A percentile compares a stretch with the other conserved stretches of the same genome.
These are phyloP conservation scores for Dexiosoma caninum DNA, from an alignment of 2,888 invertebrate species.

Conservation along the genomic window DNA sequence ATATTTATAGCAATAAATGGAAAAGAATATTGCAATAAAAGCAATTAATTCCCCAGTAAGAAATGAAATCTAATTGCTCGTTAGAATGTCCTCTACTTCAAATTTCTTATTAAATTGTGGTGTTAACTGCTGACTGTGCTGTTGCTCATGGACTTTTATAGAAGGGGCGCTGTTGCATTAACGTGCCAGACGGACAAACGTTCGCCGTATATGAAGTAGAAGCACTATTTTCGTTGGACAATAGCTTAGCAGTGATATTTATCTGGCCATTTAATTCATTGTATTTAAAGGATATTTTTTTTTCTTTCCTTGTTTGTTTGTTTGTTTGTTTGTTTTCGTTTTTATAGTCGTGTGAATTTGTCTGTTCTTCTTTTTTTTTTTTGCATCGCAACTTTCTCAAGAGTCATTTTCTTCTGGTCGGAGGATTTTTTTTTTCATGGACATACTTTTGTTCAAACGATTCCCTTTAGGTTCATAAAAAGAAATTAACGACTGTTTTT, in stretches of 20 bases:
- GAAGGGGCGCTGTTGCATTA: conserved; percentile 42
- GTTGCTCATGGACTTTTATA: conserved; percentile 62
- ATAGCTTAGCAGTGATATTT: conserved; percentile 58
- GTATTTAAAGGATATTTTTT: conserved; percentile 63
- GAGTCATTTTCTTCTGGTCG: conserved; percentile 34
- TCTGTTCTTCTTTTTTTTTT: conserved; percentile 13
- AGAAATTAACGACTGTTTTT: conserved; percentile 77
- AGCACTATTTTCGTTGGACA: conserved; percentile 37
- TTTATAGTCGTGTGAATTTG: conserved; percentile 61
- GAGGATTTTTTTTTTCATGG: conserved; percentile 60
- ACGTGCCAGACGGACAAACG: background rate
- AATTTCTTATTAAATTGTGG: conserved; percentile 69
- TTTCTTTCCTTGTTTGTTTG: conserved; percentile 62
- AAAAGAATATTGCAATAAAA: conserved; percentile 62
- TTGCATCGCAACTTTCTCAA: conserved; percentile 31
- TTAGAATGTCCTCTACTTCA: conserved; percentile 66
- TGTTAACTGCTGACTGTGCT: conserved; percentile 77
- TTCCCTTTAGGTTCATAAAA: conserved; percentile 79
- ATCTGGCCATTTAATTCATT: conserved; percentile 67
- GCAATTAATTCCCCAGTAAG: conserved; percentile 76
- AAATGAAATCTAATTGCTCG: conserved; percentile 77
- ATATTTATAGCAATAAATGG: conserved; percentile 14
- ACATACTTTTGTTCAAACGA: conserved; percentile 71
- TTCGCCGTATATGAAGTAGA: background rate
- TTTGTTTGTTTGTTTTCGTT: conserved; percentile 21